Evolutionary conservation across 1,140 invertebrate species (phyloP), one percentile per base, ranked within the genome.

Genomic region (Euura saliciscinereae): DNA sequence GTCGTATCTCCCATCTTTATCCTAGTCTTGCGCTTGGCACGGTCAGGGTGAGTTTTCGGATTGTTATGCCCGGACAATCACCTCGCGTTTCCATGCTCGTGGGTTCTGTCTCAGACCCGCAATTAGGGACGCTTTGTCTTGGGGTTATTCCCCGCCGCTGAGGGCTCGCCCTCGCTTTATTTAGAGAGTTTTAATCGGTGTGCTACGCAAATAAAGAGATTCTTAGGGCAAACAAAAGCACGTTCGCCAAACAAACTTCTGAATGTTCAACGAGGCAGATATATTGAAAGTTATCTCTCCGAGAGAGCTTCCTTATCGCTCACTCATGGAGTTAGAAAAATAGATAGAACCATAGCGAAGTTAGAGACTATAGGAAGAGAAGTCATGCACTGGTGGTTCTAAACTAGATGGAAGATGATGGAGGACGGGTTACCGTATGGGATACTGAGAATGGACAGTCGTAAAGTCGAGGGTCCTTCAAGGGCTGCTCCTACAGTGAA

Each of bases 101-200:
- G 51, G 13, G 51, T 6, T 59, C 51, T 59, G 8, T 59, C 51
- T 59, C 51, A 6, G 6, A n/a, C 13, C 13, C 13, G 51, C 6
- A 59, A 59, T 59, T 59, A 59, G 51, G 51, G 51, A n/a, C 13
- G 3, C 51, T 59, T 59, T 59, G 51, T 59, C 51, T 59, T 59
- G 51, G 13, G 51, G 51, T 11, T 59, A 11, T 59, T 6, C 51
- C 3, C 8, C 2, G 51, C 5, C 8, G 51, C 5, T 59, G 8
- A 59, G 51, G 51, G 28, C 28, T 28, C 28, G 28, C 28, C 28
- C 51, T 6, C 13, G 51, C 51, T 59, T 59, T 59, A 59, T 59
- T 59, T 11, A 59, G 51, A 2, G 51, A 59, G 51, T 59, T 59
- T 59, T 59, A 59, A 59, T 59, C 51, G 51, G 51, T n/a, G 51